These are phyloP conservation scores for Nectonema munidae DNA, from an alignment of 2,888 invertebrate genomes.

Conservation along the genomic window DNA sequence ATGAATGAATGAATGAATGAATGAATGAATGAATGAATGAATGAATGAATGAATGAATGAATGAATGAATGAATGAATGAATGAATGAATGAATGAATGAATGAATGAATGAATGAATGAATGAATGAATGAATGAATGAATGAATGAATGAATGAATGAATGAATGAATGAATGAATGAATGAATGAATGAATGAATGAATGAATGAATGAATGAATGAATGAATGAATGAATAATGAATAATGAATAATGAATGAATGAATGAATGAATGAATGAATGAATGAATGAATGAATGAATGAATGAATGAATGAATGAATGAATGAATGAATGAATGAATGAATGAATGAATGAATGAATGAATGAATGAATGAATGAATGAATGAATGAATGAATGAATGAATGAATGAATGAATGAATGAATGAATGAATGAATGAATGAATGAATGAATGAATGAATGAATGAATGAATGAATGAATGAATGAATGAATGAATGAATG, in stretches of 20 bases:
- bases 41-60: constrained; percentile 13
- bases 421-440: too few species aligned
- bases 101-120: constrained; percentile 13
- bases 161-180: constrained; percentile 10
- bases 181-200: constrained; percentile 14
- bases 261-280: background rate
- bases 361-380: too few species aligned
- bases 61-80: constrained; percentile 13
- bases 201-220: constrained; percentile 14
- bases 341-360: too few species aligned
- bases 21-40: constrained; percentile 14
- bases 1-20: constrained; percentile 12
- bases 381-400: too few species aligned
- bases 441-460: too few species aligned
- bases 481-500: too few species aligned
- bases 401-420: too few species aligned
- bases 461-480: too few species aligned
- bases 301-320: too few species aligned
- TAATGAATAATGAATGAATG: constrained; percentile 9
- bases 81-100: constrained; percentile 11
- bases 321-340: too few species aligned
- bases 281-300: too few species aligned
- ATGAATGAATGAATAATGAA: constrained; percentile 14
- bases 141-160: constrained; percentile 11
- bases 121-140: constrained; percentile 13